Evolutionary conservation across 35 echinoderm and acorn worm species (phyloP).

Genomic region (Chiridota heheva): DNA sequence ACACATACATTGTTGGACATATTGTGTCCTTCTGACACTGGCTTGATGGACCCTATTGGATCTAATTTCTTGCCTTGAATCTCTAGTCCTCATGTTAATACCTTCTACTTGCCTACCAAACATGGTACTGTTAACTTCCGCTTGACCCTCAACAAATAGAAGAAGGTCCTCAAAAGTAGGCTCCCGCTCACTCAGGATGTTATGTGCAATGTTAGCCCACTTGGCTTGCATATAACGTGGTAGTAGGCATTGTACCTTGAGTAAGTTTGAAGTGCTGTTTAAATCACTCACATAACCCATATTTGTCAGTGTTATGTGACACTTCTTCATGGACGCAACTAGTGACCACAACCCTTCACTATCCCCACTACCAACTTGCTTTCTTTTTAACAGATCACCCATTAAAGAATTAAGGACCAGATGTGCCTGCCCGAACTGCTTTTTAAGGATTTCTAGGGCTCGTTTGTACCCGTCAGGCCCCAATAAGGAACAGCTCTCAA

Average conservation of each 20-base stretch:
- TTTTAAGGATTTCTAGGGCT: constrained; percentile 35
- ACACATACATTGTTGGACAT: too few species aligned
- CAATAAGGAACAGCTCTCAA: constrained; percentile 29
- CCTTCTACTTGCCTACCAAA: neutral
- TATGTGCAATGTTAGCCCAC: constrained; percentile 19
- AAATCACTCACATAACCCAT: constrained; percentile 25
- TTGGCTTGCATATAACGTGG: constrained; percentile 8
- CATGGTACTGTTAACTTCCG: constrained; percentile 24
- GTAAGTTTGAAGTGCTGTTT: constrained; percentile 10
- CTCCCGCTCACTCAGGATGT: constrained; percentile 2
- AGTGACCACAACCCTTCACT: constrained; percentile 1
- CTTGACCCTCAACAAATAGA: constrained; percentile 4
- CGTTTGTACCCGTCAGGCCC: neutral
- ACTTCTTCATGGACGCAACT: constrained; percentile 6
- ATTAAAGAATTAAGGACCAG: neutral
- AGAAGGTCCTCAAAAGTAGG: constrained; percentile 32
- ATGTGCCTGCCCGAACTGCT: constrained; percentile 28
- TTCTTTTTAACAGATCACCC: constrained; percentile 19
- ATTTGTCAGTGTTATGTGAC: constrained; percentile 18
- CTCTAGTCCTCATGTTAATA: too few species aligned
- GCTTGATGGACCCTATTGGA: too few species aligned
- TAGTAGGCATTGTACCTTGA: constrained; percentile 9
- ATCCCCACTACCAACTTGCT: neutral
- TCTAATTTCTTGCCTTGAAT: too few species aligned
- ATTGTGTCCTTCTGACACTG: too few species aligned